Base-by-base conservation (phyloP, 2,797 vertebrate species). In the Balearica regulorum region DNA sequence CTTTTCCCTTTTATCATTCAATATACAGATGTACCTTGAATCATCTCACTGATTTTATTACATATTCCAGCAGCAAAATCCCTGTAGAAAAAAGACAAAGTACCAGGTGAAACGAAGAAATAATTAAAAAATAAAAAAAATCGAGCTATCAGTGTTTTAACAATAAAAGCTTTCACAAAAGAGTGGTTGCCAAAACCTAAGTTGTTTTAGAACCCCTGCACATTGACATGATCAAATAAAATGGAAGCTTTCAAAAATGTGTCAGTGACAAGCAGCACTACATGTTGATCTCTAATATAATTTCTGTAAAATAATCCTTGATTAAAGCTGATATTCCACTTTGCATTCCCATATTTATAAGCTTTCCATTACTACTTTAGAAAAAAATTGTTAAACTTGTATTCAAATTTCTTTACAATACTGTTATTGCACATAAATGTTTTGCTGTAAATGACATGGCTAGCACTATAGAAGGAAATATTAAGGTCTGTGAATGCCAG, bases 31-130 rank as follows among this genome's bases (percentile, higher is more conserved):
- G 87, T 98, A 99, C 99, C 99, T 99, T 99, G 99, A 98, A 99
- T 99, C 99, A 99, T 99, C 97, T 99, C 99, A 78, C 99, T 99
- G 98, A 99, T 99, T 98, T 99, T 99, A 98, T 99, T 99, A 97
- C 99, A 99, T 97, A 99, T 99, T 92, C 99, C 99, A 1, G 99
- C 99, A 82, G 99, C 99, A 98, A 99, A 99, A 98, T 99, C 99
- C 97, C 99, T 99, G 95, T 57, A 97, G 97, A 96, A 83, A 97
- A 83, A 68, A 97, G 37, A 92, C 79, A 17, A 91, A 84, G 20
- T 62, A 92, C 7, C 19, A 55, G 15, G 18, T 88, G 17, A 94
- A 81, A 89, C 41, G 3, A 65, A 71, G 80, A 84, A 43, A 46
- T 16, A 33, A 70, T 19, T 28, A 54, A 49, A 72, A 73, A 43